Evolutionary conservation across 1,140 invertebrate species (phyloP), one percentile per base, ranked within the genome.

Genomic region (Panagrolaimus sp.): DNA sequence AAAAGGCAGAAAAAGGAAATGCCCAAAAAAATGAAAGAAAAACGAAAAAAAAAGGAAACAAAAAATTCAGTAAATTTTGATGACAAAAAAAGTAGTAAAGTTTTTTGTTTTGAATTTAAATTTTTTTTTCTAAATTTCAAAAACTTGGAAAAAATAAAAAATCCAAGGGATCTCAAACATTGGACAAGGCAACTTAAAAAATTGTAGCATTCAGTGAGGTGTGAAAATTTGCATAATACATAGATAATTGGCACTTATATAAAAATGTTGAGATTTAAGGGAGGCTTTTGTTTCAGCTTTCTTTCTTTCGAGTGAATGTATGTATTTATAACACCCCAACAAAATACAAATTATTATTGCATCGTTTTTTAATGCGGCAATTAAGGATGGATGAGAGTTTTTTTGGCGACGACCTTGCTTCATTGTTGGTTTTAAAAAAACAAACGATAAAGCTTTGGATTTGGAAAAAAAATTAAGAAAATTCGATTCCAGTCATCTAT

Each of bases 191-290:
- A 2, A 24, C 8, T 52, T 1, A 21, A 58, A 28, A 17, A 55
- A 24, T 48, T 48, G 47, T 21, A 12, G 21, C 52, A 28, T 28
- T 21, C 52, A 58, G 14, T 28, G 52, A 58, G 52, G 52, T 58
- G 52, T 58, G 52, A 58, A 58, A 24, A 58, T 58, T 58, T n/a
- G 17, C 52, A 58, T 58, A 58, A 58, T 12, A n/a, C 3, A 26
- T 5, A 26, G 52, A 58, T 58, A 58, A 58, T 58, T 58, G 52
- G 52, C 52, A 58, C 52, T 58, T 58, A 21, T 28, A 58, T 7
- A 10, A 52, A 58, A 28, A n/a, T 14, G 52, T n/a, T 21, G 52
- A n/a, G 52, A 21, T 24, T 48, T 58, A 28, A 10, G 52, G 21
- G 52, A 38, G n/a, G 32, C 32, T 38, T 38, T 38, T 38, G 32